Percentiles rank a stretch among this genome's conserved stretches.
phyloP scores from a whole-genome alignment of 2,888 invertebrate species.

The Zhengitettix transpicula region DNA sequence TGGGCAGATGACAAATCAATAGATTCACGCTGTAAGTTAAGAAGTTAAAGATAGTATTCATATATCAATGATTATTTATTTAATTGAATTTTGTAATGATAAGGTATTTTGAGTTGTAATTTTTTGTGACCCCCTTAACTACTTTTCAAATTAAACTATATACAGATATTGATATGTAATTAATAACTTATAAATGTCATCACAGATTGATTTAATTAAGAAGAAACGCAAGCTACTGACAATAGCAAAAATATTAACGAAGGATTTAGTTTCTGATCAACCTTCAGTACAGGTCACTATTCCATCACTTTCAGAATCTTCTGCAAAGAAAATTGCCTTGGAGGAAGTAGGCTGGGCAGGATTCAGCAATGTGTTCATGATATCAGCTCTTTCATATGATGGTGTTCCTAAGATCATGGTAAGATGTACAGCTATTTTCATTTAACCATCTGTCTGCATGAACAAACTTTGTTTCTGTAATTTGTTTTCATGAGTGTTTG shows the following conservation, averaged over 20 bases:
- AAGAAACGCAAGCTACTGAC: conserved; percentile 59
- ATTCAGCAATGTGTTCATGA: conserved; percentile 78
- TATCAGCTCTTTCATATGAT: conserved; percentile 69
- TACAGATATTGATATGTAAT: neutral
- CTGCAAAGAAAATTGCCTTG: conserved; percentile 13
- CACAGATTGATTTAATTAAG: conserved; percentile 52
- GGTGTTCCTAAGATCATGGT: conserved; percentile 58
- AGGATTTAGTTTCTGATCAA: conserved; percentile 21
- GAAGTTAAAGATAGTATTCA: too few relatives aligned
- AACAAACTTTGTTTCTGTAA: too few relatives aligned
- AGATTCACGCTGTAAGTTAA: too few relatives aligned
- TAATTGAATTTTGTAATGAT: too few relatives aligned
- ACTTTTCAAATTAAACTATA: too few relatives aligned
- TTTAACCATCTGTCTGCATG: too few relatives aligned
- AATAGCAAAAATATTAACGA: conserved; percentile 49
- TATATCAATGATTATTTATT: too few relatives aligned
- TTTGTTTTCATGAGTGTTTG: too few relatives aligned
- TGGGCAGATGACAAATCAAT: too few relatives aligned
- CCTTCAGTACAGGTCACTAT: neutral
- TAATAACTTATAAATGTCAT: neutral
- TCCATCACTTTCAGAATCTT: conserved; percentile 14
- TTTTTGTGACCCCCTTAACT: too few relatives aligned
- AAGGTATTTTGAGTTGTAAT: too few relatives aligned
- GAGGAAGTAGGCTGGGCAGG: conserved; percentile 42
- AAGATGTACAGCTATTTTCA: conserved; percentile 36